Evolutionary conservation across 1,140 invertebrate species (phyloP), one percentile per base, ranked within the genome.

Genomic region (Condylostylus longicornis): DNA sequence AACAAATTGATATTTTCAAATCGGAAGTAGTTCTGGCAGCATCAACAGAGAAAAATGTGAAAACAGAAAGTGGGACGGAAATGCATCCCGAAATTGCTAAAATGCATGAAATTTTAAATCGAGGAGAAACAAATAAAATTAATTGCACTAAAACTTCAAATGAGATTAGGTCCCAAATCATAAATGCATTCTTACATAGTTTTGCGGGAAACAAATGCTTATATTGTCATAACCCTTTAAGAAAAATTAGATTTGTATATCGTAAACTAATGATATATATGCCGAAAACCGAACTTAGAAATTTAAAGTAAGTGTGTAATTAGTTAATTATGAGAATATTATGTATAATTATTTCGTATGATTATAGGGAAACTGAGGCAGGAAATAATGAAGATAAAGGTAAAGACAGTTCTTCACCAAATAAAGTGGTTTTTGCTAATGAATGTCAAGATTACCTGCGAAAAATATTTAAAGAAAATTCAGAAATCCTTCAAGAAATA

Each of bases 391-490:
- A 29, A 4, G 43, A 41, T 18, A 40, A 10, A 32, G 8, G 49
- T 47, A 12, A 20, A 13, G 12, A 35, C 37, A 28, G 54, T 54
- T 5, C 51, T n/a, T n/a, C n/a, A n/a, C n/a, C 54, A 27, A 51
- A 56, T 33, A 58, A 59, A 37, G 48, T 55, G 0, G 45, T 61
- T 7, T 50, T 59, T 59, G 74, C 77, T 2, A 68, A 75, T 56
- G 69, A 76, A 42, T 68, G 69, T 7, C 74, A 75, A 47, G 66
- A 77, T 22, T 76, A 82, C 57, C 65, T 97, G 33, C 67, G 75
- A 31, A 53, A 73, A 25, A 63, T 96, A 17, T 96, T 83, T 72
- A 46, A 66, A 25, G 76, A 80, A 42, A 84, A 97, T 51, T 67
- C 68, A 14, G 63, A 75, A 5, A 63, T 89, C 27, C 53, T 98